Evolutionary conservation across 2,797 vertebrate species (phyloP).

Genomic region (Mycteria americana): DNA sequence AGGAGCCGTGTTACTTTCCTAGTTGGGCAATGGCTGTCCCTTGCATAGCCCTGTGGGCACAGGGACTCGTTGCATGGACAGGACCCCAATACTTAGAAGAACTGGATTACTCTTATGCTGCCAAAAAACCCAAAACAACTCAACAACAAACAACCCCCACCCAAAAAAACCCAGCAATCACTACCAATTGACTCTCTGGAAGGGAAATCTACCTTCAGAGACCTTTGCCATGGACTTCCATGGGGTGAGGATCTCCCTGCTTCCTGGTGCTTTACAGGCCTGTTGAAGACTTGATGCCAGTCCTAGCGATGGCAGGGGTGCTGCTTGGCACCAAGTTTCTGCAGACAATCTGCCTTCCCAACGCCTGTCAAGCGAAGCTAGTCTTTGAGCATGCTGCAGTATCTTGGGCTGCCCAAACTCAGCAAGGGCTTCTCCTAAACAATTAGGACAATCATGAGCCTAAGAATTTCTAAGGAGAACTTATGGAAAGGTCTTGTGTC

Average conservation of each 20-base stretch:
- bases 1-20: neutral
- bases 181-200: neutral
- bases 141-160: neutral
- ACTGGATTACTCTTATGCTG: neutral
- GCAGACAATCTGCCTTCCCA: neutral
- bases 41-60: neutral
- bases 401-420: neutral
- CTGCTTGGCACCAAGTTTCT: neutral
- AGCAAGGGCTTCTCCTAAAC: neutral
- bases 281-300: neutral
- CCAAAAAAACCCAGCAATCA: neutral
- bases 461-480: neutral
- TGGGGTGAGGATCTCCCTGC: neutral
- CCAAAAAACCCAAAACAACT: neutral
- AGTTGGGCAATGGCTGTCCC: neutral
- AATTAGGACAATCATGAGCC: neutral
- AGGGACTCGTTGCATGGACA: accelerated
- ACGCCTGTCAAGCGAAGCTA: neutral
- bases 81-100: neutral
- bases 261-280: neutral
- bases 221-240: neutral
- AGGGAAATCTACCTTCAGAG: neutral
- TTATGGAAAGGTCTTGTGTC: neutral
- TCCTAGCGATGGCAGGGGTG: neutral
- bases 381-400: neutral